Conservation (phyloP, 2,888 invertebrate genomes). For the Griposia aprilina region DNA sequence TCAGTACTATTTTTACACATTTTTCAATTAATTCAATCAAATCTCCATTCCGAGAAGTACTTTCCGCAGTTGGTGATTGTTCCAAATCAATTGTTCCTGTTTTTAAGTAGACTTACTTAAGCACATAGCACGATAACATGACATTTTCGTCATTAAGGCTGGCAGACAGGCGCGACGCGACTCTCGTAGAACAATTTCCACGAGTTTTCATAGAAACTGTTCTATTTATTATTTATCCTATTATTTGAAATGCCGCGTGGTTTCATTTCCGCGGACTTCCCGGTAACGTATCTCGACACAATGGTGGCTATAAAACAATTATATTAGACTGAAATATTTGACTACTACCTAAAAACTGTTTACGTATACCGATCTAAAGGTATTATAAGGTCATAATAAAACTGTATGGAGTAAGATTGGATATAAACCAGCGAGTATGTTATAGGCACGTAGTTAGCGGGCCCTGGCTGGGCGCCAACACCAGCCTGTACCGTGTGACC, state of each 20-base stretch:
- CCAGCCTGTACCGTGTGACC: constrained; percentile 53
- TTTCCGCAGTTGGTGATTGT: constrained; percentile 41
- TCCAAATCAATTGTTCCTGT: constrained; percentile 42
- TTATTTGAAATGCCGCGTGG: constrained; percentile 11
- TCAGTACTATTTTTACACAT: constrained; percentile 59
- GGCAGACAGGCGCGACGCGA: no score
- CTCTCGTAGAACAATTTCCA: no score
- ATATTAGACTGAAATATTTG: constrained; percentile 1
- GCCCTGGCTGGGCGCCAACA: constrained; percentile 61
- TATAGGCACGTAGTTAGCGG: constrained; percentile 40
- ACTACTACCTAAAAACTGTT: constrained; percentile 35
- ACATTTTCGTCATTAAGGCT: background rate
- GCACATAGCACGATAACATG: background rate
- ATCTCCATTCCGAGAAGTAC: constrained; percentile 40
- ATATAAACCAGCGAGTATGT: constrained; percentile 51
- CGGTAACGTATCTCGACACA: background rate
- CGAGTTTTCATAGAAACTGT: no score
- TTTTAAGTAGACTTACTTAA: constrained; percentile 24
- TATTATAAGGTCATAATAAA: constrained; percentile 49
- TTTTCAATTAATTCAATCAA: constrained; percentile 59
- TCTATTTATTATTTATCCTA: background rate
- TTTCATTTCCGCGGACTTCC: no score
- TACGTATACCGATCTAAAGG: constrained; percentile 51
- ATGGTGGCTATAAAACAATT: background rate
- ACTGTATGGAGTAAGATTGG: constrained; percentile 44